phyloP scores from a whole-genome alignment of 1,140 invertebrate species.

The Leptestheria dahalacensis region DNA sequence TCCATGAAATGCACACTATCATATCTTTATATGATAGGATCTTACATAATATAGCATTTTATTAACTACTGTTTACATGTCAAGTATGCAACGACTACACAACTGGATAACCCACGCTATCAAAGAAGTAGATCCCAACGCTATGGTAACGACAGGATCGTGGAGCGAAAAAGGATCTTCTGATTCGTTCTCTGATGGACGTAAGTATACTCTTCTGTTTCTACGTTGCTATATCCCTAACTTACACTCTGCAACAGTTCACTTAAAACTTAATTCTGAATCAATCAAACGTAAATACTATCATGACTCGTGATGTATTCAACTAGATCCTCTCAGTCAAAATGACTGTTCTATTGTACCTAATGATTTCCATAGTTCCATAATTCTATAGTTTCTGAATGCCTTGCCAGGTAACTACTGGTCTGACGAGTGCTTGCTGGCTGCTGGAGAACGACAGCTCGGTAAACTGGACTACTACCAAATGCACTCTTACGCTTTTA shows the following conservation, averaged over 20 bases:
- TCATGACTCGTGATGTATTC: not conserved
- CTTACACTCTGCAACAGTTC: not conserved
- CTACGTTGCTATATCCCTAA: not conserved
- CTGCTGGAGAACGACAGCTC: conserved; percentile 23
- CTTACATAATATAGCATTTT: not conserved
- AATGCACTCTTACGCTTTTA: conserved; percentile 26
- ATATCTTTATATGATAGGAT: not conserved
- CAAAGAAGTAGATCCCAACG: conserved; percentile 24
- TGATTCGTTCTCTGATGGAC: conserved; percentile 24
- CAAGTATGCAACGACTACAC: conserved; percentile 24
- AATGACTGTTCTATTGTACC: not conserved
- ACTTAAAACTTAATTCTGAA: not conserved
- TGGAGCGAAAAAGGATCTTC: conserved; percentile 25
- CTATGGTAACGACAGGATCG: conserved; percentile 27
- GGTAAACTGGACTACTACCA: conserved; percentile 26
- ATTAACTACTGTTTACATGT: not conserved
- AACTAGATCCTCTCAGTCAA: not conserved
- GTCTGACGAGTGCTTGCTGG: conserved; percentile 26
- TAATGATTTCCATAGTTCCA: not conserved
- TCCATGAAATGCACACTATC: not conserved
- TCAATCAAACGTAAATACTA: not conserved
- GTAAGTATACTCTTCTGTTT: conserved; percentile 11
- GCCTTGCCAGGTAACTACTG: conserved; percentile 24
- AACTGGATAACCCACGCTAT: conserved; percentile 30
- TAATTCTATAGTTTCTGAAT: not conserved